Evolutionary conservation across 1,140 invertebrate species (phyloP).

Genomic region (Philaenus spumarius): DNA sequence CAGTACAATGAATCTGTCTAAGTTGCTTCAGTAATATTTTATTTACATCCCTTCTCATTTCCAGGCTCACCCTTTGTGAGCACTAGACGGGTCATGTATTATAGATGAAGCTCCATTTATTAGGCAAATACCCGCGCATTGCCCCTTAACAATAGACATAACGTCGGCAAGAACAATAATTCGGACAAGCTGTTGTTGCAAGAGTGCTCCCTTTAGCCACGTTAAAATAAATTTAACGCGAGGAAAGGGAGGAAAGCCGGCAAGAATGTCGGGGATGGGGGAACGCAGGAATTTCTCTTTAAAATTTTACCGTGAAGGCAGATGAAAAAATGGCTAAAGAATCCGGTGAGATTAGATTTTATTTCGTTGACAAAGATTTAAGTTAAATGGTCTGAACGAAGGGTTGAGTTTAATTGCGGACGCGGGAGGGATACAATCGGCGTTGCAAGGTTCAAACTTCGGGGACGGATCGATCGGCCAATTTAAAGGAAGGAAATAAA

Average conservation of each 20-base stretch:
- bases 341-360: too few species aligned
- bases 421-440: background rate
- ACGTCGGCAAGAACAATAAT: conserved; percentile 2
- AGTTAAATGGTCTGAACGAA: background rate
- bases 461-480: too few species aligned
- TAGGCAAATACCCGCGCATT: conserved; percentile 8
- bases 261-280: too few species aligned
- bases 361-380: too few species aligned
- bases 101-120: conserved; percentile 18
- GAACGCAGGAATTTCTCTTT: background rate
- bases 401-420: background rate
- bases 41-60: too few species aligned
- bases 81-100: background rate
- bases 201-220: too few species aligned
- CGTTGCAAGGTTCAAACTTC: too few species aligned
- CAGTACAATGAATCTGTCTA: too few species aligned
- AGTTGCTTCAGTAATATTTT: too few species aligned
- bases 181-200: background rate
- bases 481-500: too few species aligned
- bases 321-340: too few species aligned
- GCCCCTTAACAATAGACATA: background rate
- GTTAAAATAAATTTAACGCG: conserved; percentile 14
- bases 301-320: conserved; percentile 7
- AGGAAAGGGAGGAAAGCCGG: background rate
- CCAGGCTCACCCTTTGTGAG: too few species aligned